Conservation (phyloP, 2,113 vertebrate species). For the Toxotes jaculatrix region DNA sequence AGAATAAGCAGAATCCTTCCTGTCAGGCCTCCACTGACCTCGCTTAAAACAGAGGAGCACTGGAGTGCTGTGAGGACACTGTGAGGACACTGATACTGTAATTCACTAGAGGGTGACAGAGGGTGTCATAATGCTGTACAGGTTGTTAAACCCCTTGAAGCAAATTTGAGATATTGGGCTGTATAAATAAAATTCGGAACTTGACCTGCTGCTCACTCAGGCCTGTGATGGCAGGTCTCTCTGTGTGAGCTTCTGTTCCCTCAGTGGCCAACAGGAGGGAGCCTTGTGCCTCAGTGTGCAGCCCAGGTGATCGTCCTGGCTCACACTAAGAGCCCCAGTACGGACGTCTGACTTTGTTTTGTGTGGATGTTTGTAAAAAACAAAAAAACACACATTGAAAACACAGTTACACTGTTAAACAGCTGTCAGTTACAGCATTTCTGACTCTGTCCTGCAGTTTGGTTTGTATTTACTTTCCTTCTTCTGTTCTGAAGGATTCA, state of each 20-base stretch:
- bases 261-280: conserved; percentile 63
- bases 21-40: not conserved
- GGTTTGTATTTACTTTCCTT: not conserved
- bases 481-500: not conserved
- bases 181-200: not conserved
- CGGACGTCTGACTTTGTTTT: not conserved
- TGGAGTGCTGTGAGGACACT: not conserved
- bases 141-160: too few species aligned
- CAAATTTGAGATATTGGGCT: not conserved
- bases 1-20: not conserved
- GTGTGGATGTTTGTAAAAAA: not conserved
- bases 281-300: conserved; percentile 51
- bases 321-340: not conserved
- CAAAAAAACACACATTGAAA: not conserved
- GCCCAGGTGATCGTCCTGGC: conserved; percentile 43
- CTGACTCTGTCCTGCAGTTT: not conserved
- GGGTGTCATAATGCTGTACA: not conserved
- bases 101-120: not conserved
- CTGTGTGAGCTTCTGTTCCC: conserved; percentile 43
- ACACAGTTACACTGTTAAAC: not conserved
- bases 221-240: not conserved
- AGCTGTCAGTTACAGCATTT: too few species aligned
- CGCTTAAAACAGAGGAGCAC: not conserved
- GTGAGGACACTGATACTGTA: not conserved
- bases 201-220: not conserved